phyloP scores from a whole-genome alignment of 2,888 invertebrate genomes.

The Bedellia somnulentella region DNA sequence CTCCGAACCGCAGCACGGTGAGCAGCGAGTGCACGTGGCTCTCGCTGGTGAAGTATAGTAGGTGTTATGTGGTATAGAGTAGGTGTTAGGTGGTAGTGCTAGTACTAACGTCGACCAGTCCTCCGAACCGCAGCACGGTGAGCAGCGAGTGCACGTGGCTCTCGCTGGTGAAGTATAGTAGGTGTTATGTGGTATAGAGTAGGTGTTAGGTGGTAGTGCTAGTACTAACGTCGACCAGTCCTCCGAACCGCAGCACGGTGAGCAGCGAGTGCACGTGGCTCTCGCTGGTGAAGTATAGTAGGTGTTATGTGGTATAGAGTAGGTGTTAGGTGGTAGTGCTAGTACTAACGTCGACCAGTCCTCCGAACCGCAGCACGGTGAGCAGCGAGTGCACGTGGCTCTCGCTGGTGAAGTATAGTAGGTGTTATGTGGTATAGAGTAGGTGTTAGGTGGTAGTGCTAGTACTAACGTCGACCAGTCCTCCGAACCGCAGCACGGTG shows the following conservation, averaged over 20 bases:
- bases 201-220: no score
- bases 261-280: constrained; percentile 98
- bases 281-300: constrained; percentile 96
- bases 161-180: constrained; percentile 98
- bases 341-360: constrained; percentile 77
- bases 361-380: constrained; percentile 92
- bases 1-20: constrained; percentile 92
- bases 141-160: constrained; percentile 98
- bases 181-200: no score
- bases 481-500: constrained; percentile 92
- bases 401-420: constrained; percentile 96
- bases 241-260: constrained; percentile 92
- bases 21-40: constrained; percentile 98
- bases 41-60: constrained; percentile 98
- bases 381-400: constrained; percentile 98
- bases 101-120: no score
- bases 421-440: no score
- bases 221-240: no score
- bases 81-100: no score
- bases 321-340: no score
- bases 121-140: constrained; percentile 92
- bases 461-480: constrained; percentile 77
- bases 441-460: no score
- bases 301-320: no score
- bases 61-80: no score